A percentile compares a stretch with the other conserved stretches of the same genome.
Conservation (phyloP, 2,888 invertebrate genomes). For the Artemia sinica region DNA sequence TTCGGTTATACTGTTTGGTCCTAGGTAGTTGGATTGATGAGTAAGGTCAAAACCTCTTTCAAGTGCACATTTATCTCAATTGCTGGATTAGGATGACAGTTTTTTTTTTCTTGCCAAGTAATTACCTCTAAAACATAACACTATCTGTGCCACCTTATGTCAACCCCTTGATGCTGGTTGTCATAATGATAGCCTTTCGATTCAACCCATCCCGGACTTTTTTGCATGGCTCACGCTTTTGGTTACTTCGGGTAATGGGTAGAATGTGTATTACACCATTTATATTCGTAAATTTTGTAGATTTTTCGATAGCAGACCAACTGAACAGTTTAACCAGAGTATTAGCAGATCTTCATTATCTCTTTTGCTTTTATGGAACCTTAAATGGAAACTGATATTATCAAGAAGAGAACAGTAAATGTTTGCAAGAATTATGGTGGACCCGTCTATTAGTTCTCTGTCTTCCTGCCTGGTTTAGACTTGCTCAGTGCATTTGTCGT, state of each 20-base stretch:
- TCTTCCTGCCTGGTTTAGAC: slow-evolving; percentile 91
- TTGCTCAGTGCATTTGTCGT: slow-evolving; percentile 87
- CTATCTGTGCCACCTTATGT: slow-evolving; percentile 78
- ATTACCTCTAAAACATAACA: slow-evolving; percentile 12
- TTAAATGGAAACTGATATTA: slow-evolving; percentile 43
- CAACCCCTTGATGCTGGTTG: slow-evolving; percentile 62
- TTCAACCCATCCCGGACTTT: slow-evolving; percentile 83
- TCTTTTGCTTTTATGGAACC: slow-evolving; percentile 73
- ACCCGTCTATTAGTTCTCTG: slow-evolving; percentile 55
- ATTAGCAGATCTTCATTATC: slow-evolving; percentile 81
- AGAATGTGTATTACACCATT: slow-evolving; percentile 76
- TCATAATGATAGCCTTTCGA: slow-evolving; percentile 60
- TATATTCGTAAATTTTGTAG: slow-evolving; percentile 82
- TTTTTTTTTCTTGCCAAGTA: too few relatives aligned
- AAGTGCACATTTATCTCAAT: too few relatives aligned
- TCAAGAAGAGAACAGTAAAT: slow-evolving; percentile 39
- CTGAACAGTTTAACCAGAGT: slow-evolving; percentile 78
- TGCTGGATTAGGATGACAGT: too few relatives aligned
- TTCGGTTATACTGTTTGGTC: too few relatives aligned
- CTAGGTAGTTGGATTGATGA: too few relatives aligned
- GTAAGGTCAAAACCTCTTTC: too few relatives aligned
- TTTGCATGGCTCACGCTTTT: slow-evolving; percentile 79
- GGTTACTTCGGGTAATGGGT: slow-evolving; percentile 75
- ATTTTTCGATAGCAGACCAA: slow-evolving; percentile 98
- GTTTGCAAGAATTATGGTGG: slow-evolving; percentile 51